phyloP scores from a whole-genome alignment of 2,797 vertebrate genomes.

The Setipinna tenuifilis region DNA sequence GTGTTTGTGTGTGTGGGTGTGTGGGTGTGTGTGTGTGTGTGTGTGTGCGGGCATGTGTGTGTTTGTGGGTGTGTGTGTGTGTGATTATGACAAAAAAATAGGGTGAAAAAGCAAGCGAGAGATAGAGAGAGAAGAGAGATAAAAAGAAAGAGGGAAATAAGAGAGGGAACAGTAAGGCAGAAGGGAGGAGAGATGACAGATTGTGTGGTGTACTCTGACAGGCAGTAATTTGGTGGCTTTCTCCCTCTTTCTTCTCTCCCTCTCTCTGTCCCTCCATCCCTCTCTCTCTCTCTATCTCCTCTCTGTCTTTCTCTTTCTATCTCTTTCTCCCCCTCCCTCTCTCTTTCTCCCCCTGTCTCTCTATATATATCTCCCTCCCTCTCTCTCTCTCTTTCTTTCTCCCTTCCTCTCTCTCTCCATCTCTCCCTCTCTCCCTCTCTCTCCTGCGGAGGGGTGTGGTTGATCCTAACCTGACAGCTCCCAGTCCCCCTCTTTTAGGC shows the following conservation, averaged over 20 bases:
- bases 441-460: neutral
- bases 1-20: neutral
- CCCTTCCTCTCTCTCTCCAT: neutral
- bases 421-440: neutral
- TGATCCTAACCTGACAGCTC: neutral
- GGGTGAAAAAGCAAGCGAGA: too few species aligned
- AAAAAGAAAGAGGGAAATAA: neutral
- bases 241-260: neutral
- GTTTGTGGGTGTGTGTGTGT: neutral
- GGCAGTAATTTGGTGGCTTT: neutral
- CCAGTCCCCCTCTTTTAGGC: neutral
- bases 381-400: too few species aligned
- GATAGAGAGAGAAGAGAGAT: too few species aligned
- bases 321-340: neutral
- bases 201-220: neutral
- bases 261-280: too few species aligned
- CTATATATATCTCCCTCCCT: neutral
- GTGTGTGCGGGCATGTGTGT: neutral
- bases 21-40: neutral
- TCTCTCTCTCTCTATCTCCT: neutral
- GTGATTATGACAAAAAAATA: too few species aligned
- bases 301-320: neutral
- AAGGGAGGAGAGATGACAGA: neutral
- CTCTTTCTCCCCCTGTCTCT: neutral
- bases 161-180: too few species aligned